Evolutionary conservation across 64 coral and sea anemone genomes (phyloP).

Genomic region (Porites lutea): DNA sequence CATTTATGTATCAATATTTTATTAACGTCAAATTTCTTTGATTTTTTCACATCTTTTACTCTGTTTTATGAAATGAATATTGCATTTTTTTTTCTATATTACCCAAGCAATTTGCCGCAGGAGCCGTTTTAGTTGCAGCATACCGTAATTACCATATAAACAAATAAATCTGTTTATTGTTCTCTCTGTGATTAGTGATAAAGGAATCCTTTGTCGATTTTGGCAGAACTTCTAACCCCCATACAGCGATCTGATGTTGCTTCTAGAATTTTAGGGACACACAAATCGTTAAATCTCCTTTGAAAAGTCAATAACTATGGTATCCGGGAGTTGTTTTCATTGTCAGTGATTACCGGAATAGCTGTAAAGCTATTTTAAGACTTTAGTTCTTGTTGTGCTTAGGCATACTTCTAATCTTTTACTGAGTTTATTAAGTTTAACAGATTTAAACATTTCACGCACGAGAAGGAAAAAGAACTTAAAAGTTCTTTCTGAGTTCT

Average conservation of each 20-base stretch:
- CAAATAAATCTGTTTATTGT: conserved; percentile 33
- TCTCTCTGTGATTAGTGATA: conserved; percentile 5
- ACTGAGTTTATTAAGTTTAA: no score
- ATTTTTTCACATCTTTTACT: no score
- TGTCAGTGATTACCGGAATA: neutral
- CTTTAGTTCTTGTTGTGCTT: neutral
- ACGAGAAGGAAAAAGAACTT: no score
- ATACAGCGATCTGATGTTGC: neutral
- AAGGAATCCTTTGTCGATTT: conserved; percentile 15
- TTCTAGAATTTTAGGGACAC: neutral
- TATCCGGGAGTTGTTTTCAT: neutral
- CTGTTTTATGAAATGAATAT: no score
- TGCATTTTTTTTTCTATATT: neutral
- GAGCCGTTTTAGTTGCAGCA: neutral
- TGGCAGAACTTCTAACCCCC: neutral
- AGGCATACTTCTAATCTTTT: neutral
- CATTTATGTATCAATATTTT: neutral
- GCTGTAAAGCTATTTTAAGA: neutral
- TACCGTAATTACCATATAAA: conserved; percentile 19
- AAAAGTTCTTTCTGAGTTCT: no score
- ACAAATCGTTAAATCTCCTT: neutral
- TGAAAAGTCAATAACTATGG: neutral
- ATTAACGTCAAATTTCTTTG: no score
- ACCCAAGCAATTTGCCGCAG: neutral
- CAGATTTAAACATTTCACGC: no score